A percentile compares a stretch with the other conserved stretches of the same genome.
phyloP scores from a whole-genome alignment of 1,140 invertebrate species.

The Trachymyrmex cornetzi region DNA sequence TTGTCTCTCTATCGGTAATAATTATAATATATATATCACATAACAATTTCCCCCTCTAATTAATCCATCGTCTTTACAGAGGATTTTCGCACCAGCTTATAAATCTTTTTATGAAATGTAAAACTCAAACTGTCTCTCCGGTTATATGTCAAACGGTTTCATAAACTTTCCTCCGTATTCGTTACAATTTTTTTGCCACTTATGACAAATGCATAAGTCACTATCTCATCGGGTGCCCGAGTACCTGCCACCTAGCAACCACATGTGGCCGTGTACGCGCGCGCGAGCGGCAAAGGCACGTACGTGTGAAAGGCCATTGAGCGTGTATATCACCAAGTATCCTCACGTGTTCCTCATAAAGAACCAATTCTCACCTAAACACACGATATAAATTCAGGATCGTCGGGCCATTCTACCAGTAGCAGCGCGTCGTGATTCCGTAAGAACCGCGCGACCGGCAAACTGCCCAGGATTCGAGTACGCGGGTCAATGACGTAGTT shows the following conservation, averaged over 20 bases:
- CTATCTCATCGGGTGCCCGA: conserved; percentile 27
- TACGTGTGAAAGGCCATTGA: conserved; percentile 52
- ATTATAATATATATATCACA: too few species aligned
- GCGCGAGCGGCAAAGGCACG: conserved; percentile 22
- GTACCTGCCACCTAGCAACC: conserved; percentile 29
- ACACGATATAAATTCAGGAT: conserved; percentile 86
- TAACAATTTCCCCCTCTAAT: too few species aligned
- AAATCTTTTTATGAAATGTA: too few species aligned
- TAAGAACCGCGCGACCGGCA: conserved; percentile 67
- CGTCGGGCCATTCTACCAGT: conserved; percentile 79
- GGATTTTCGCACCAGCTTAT: too few species aligned
- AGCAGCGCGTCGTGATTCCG: conserved; percentile 79
- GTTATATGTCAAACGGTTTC: neutral
- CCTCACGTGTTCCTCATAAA: conserved; percentile 84
- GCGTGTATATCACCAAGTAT: conserved; percentile 78
- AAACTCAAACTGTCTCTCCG: too few species aligned
- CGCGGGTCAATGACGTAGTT: conserved; percentile 74
- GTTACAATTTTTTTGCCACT: conserved; percentile 28
- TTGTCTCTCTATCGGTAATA: too few species aligned
- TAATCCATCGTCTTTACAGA: too few species aligned
- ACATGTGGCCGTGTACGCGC: conserved; percentile 14
- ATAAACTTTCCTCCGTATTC: neutral
- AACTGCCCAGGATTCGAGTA: conserved; percentile 73
- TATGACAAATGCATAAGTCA: conserved; percentile 56
- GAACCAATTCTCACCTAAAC: conserved; percentile 86